Evolutionary conservation across 2,888 invertebrate species (phyloP).

Genomic region (Scrobipalpa costella): DNA sequence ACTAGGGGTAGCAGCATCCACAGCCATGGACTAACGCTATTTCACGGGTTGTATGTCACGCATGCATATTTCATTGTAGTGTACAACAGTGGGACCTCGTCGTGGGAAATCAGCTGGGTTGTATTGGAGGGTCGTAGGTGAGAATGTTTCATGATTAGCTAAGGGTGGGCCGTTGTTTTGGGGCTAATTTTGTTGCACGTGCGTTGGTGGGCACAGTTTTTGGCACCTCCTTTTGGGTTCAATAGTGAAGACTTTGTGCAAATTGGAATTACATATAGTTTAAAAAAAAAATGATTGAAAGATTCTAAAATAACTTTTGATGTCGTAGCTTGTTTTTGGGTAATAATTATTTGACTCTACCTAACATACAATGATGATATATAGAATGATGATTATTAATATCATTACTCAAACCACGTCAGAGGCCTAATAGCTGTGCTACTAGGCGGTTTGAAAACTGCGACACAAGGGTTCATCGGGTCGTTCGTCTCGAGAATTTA

Average conservation of each 20-base stretch:
- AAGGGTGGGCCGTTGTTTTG: conserved; percentile 2
- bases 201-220: neutral
- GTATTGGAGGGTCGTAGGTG: conserved; percentile 31
- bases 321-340: too few species aligned
- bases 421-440: too few species aligned
- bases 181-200: conserved; percentile 4
- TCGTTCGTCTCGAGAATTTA: too few species aligned
- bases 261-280: too few species aligned
- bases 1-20: conserved; percentile 45
- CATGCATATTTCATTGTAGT: conserved; percentile 74
- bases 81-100: conserved; percentile 58
- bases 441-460: too few species aligned
- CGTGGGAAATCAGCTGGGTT: conserved; percentile 65
- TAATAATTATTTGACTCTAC: too few species aligned
- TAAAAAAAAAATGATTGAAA: too few species aligned
- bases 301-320: too few species aligned
- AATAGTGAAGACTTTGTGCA: neutral
- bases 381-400: too few species aligned
- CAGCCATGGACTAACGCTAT: conserved; percentile 57
- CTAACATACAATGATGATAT: too few species aligned
- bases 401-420: too few species aligned
- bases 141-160: conserved; percentile 41
- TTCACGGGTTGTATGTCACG: conserved; percentile 66
- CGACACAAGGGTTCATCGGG: too few species aligned
- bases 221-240: neutral